Evolutionary conservation across 2,113 vertebrate species (phyloP), one percentile per base, ranked within the genome.

Genomic region (Ophiodon elongatus): DNA sequence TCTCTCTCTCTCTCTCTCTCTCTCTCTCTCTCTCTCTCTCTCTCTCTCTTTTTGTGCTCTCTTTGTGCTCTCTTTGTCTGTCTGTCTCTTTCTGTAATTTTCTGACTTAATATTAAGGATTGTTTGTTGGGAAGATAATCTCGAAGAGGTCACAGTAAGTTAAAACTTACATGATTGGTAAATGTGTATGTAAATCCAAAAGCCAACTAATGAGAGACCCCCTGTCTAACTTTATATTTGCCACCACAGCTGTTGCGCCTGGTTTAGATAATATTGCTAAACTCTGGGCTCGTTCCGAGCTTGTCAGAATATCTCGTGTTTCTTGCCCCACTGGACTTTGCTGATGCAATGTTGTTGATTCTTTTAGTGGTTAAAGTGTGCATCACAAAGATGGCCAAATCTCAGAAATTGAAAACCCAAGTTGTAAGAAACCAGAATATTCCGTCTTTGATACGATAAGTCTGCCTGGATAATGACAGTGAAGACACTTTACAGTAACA

Each of bases 401-500:
- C 2, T 62, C 7, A 57, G 25, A 80, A 31, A 39, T 37, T 3
- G 11, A 29, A 35, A 21, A 3, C 13, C 19, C 17, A 15, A 6
- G 10, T 41, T 25, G 4, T 1, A 6, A 69, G 10, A 63, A 50
- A 31, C 8, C 33, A 15, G 19, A 15, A 6, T 17, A 54, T 13
- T 39, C 33, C 9, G 9, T 14, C 7, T 73, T 71, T 80, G 15
- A 67, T 57, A 0, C n/a, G 29, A 9, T 45, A 56, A 19, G 19
- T 54, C 70, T 29, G n/a, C 29, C 59, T 54, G 47, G 31, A 82
- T 57, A 45, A 69, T 74, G 70, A 85, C 80, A 89, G 21, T 54
- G 50, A 27, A 14, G 54, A 57, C 68, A 27, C 60, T 60, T 63
- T 39, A 74, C 37, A 72, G 73, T 47, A 68, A 67, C 68, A 65